Percentiles rank a stretch among this genome's conserved stretches.
phyloP scores from a whole-genome alignment of 2,113 vertebrate genomes.

The Strigops habroptila region DNA sequence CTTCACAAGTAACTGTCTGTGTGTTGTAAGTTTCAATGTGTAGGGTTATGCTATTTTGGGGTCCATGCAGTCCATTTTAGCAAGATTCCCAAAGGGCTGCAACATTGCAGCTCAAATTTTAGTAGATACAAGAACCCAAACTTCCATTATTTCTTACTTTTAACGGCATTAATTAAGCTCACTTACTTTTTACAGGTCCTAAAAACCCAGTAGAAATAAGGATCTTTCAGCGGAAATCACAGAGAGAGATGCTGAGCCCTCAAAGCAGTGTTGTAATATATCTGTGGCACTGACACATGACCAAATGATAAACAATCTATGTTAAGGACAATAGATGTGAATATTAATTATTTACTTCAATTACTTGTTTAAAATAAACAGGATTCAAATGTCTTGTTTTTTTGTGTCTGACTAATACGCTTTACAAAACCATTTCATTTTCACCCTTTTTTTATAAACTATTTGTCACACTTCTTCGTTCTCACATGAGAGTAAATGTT shows the following conservation, averaged over 20 bases:
- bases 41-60: background rate
- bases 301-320: constrained; percentile 1
- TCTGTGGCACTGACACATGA: background rate
- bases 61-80: background rate
- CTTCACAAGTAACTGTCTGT: background rate
- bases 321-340: background rate
- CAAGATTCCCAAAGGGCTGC: background rate
- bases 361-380: constrained; percentile 43
- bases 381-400: constrained; percentile 1
- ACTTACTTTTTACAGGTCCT: background rate
- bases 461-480: background rate
- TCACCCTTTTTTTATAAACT: background rate
- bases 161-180: background rate
- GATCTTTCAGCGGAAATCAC: background rate
- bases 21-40: background rate
- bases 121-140: background rate
- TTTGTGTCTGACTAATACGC: background rate
- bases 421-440: background rate
- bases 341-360: constrained; percentile 25
- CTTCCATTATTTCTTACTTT: background rate
- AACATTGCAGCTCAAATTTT: background rate
- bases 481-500: constrained; percentile 59
- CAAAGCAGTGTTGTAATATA: background rate
- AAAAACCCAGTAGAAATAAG: background rate
- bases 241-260: background rate